Base-by-base conservation (phyloP, 2,888 invertebrate genomes). In the Athalia rosae region DNA sequence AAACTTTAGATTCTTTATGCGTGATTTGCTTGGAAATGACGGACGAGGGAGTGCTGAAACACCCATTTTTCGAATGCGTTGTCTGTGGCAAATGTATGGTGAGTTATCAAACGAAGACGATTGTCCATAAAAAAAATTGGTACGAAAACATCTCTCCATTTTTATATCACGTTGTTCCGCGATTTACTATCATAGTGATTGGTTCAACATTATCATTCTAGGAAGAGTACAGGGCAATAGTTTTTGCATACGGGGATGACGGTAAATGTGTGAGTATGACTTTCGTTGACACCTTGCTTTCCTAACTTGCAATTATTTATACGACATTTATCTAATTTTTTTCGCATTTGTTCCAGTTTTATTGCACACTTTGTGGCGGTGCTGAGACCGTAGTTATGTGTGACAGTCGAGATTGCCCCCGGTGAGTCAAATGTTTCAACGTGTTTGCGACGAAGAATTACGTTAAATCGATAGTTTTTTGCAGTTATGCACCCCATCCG, bases 51-150 rank as follows among this genome's bases (percentile, higher is more conserved):
- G 79, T 79, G 7, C 80, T 84, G 13, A 83, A 86, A 3, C 90
- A 90, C 83, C 90, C 90, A 4, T 85, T 87, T 64, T 89, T 90
- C 80, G 77, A 83, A 7, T 90, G 87, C 48, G 82, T 82, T 4
- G 79, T 90, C 11, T 90, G 90, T 80, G 79, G 79, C n/a, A 79
- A 83, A 62, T 90, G 90, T 74, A 83, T 84, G 85, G 90, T 89
- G 85, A 45, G 82, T 69, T 28, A 28, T 28, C 28, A 28, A 28
- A 28, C 28, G 28, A 28, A 28, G 28, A 28, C 28, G 28, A 28
- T 28, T 28, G 2, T 28, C 28, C 28, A 28, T 28, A 28, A 28
- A 28, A 28, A 28, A 28, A 28, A 28, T 28, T 28, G 28, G 28
- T 28, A 28, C 28, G 28, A 28, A 28, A 28, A 28, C 28, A 28